Evolutionary conservation across 2,113 vertebrate genomes (phyloP).

Genomic region (Podarcis muralis): DNA sequence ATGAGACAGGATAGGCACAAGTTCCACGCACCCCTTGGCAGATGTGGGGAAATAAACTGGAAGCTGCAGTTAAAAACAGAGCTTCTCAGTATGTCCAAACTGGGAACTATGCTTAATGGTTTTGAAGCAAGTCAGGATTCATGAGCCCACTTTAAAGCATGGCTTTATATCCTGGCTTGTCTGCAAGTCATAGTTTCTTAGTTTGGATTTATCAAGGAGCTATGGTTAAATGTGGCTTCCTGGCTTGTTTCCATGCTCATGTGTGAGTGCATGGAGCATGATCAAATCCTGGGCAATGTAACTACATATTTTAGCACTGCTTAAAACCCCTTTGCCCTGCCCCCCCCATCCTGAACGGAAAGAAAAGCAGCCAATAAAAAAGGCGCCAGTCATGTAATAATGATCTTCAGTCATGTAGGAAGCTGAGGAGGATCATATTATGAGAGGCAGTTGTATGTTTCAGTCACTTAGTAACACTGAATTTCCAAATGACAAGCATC

Average conservation of each 20-base stretch:
- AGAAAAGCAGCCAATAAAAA: not conserved
- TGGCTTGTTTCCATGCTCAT: too few relatives aligned
- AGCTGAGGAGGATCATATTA: not conserved
- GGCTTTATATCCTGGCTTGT: not conserved
- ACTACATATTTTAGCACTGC: not conserved
- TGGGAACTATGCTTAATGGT: not conserved
- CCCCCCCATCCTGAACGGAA: not conserved
- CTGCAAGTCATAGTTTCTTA: not conserved
- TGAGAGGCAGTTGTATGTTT: not conserved
- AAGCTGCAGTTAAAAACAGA: not conserved
- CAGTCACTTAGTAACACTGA: not conserved
- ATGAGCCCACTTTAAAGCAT: not conserved
- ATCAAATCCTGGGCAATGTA: too few relatives aligned
- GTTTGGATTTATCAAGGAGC: not conserved
- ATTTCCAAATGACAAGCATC: not conserved
- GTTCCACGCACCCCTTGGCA: not conserved
- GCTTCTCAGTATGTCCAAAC: not conserved
- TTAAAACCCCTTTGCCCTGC: fast-evolving
- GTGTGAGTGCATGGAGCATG: too few relatives aligned
- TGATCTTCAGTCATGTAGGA: fast-evolving
- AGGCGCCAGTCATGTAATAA: not conserved
- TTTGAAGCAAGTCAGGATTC: not conserved
- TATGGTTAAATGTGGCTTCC: too few relatives aligned
- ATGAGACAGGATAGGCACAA: too few relatives aligned
- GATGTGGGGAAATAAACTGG: not conserved